These are phyloP conservation scores for Rhagonycha fulva DNA, from an alignment of 2,888 invertebrate genomes.

Conservation along the genomic window DNA sequence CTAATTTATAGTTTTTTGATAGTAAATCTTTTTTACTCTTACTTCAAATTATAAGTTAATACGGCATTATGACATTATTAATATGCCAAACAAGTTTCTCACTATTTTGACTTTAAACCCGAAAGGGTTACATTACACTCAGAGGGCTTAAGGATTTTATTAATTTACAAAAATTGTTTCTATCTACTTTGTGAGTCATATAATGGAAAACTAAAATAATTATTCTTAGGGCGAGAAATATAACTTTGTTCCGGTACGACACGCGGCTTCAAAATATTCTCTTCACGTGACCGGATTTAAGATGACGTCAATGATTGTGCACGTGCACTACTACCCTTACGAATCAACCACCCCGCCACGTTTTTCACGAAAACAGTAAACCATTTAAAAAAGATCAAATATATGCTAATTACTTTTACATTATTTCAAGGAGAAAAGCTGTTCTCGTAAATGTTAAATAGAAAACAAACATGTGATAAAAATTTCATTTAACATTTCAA, in stretches of 20 bases:
- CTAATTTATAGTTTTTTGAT: neutral
- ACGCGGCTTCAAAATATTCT: conserved; percentile 50
- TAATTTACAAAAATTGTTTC: neutral
- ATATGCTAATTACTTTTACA: too few species aligned
- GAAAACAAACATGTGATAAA: too few species aligned
- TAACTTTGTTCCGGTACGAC: conserved; percentile 48
- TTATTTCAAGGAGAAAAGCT: too few species aligned
- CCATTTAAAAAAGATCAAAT: neutral
- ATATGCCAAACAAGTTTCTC: neutral
- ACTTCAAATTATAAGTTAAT: neutral
- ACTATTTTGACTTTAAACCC: neutral
- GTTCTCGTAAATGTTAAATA: too few species aligned
- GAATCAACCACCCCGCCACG: conserved; percentile 1
- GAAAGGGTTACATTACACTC: neutral
- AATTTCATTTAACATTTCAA: too few species aligned
- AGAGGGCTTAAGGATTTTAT: neutral
- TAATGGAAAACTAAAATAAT: conserved; percentile 19
- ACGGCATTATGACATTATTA: too few species aligned
- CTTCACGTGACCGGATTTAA: conserved; percentile 52
- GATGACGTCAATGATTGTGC: conserved; percentile 38
- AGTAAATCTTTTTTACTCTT: neutral
- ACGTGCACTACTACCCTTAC: conserved; percentile 33
- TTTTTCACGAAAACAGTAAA: neutral
- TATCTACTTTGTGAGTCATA: conserved; percentile 16
- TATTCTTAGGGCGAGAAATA: conserved; percentile 39